Conservation (phyloP, 2,797 vertebrate genomes). For the Eospalax fontanierii region DNA sequence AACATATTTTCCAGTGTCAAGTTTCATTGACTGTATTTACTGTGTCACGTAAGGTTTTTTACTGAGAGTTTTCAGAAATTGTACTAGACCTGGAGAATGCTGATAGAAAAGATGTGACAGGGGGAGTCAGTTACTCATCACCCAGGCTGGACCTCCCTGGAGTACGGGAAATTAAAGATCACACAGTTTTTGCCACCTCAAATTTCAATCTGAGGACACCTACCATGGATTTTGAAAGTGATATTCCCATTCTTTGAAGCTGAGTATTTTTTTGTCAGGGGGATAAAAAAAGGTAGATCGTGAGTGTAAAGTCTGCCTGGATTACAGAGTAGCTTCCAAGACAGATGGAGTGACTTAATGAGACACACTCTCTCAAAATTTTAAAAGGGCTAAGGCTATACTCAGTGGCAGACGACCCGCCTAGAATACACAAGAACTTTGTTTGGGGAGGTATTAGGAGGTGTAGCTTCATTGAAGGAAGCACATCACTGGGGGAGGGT, state of each 20-base stretch:
- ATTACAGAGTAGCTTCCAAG: not conserved
- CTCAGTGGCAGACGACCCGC: not conserved
- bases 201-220: not conserved
- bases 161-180: not conserved
- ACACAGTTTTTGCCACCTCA: not conserved
- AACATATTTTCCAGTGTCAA: not conserved
- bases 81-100: not conserved
- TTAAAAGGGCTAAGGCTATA: not conserved
- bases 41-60: not conserved
- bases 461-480: too few relatives aligned
- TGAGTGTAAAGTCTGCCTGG: not conserved
- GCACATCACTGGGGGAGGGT: too few relatives aligned
- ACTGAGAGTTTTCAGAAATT: not conserved
- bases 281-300: not conserved
- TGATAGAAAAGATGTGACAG: not conserved
- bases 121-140: not conserved
- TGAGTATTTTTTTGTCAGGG: not conserved
- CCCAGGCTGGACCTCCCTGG: not conserved
- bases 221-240: not conserved
- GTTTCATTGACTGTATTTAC: not conserved
- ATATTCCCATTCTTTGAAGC: not conserved
- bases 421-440: too few relatives aligned
- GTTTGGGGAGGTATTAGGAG: too few relatives aligned
- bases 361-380: not conserved
- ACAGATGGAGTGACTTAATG: not conserved